phyloP scores from a whole-genome alignment of 2,113 vertebrate species.

The Casuarius casuarius region DNA sequence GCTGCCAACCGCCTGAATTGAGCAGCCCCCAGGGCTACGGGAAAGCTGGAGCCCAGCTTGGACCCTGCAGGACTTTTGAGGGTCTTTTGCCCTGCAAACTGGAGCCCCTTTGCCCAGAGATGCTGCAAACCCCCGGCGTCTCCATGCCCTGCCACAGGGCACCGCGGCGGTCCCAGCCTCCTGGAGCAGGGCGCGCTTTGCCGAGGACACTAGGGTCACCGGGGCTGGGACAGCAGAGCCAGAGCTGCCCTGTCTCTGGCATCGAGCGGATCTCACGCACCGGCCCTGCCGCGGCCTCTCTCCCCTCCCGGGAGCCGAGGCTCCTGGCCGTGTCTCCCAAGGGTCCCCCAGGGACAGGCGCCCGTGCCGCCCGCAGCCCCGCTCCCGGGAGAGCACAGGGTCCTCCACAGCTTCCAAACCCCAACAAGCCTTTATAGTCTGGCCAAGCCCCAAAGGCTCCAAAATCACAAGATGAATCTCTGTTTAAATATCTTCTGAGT shows the following conservation, averaged over 20 bases:
- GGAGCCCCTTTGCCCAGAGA: not conserved
- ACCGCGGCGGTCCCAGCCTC: no score
- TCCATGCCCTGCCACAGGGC: no score
- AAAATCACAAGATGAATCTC: conserved; percentile 54
- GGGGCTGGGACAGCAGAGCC: not conserved
- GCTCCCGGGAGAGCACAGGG: not conserved
- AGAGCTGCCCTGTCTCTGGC: not conserved
- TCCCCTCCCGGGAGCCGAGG: not conserved
- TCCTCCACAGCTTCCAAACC: conserved; percentile 26
- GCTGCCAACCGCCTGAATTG: not conserved
- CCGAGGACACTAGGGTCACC: no score
- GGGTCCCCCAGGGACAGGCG: not conserved
- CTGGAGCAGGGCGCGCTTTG: no score
- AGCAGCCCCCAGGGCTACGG: no score
- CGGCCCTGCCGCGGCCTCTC: not conserved
- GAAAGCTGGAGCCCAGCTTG: not conserved
- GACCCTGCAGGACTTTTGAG: not conserved
- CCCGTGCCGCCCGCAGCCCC: not conserved
- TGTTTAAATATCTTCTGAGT: conserved; percentile 5
- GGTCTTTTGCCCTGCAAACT: not conserved
- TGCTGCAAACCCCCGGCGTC: not conserved
- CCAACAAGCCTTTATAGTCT: conserved; percentile 55
- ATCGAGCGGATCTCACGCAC: not conserved
- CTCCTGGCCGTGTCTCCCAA: not conserved
- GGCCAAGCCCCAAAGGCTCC: conserved; percentile 55